Percentiles rank a stretch among this genome's conserved stretches.
phyloP scores from a whole-genome alignment of 2,113 vertebrate genomes.

The Pardalotus punctatus region DNA sequence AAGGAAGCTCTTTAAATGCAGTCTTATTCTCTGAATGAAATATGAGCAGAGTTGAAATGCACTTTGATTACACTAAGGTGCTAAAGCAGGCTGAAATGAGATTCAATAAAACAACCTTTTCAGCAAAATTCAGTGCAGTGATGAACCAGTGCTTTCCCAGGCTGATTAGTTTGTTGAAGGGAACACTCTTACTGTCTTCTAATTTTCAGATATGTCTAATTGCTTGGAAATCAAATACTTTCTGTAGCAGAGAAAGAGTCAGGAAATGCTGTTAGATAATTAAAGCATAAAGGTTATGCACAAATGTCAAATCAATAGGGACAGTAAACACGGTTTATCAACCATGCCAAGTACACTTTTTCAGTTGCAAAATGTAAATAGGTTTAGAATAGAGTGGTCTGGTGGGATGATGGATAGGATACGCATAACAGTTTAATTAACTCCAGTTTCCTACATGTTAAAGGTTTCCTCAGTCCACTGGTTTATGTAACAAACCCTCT shows the following conservation, averaged over 20 bases:
- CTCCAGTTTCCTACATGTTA: slow-evolving; percentile 71
- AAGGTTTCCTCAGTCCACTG: slow-evolving; percentile 75
- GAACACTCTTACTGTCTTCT: slow-evolving; percentile 29
- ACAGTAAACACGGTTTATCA: slow-evolving; percentile 73
- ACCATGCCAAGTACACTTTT: slow-evolving; percentile 50
- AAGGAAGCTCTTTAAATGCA: neutral
- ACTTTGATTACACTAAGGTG: neutral
- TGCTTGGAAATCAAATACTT: slow-evolving; percentile 63
- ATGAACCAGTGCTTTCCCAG: slow-evolving; percentile 43
- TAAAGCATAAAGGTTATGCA: slow-evolving; percentile 74
- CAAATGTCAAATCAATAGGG: slow-evolving; percentile 73
- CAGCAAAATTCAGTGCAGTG: neutral
- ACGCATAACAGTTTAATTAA: slow-evolving; percentile 74
- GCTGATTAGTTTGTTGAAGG: slow-evolving; percentile 64
- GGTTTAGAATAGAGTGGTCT: slow-evolving; percentile 27
- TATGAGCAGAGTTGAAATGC: neutral
- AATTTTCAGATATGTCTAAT: slow-evolving; percentile 48
- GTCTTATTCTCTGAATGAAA: neutral
- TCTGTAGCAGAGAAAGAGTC: slow-evolving; percentile 26
- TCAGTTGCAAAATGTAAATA: slow-evolving; percentile 71
- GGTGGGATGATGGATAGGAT: slow-evolving; percentile 71
- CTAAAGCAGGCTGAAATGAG: slow-evolving; percentile 5
- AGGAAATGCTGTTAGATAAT: slow-evolving; percentile 69
- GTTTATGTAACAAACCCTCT: slow-evolving; percentile 73
- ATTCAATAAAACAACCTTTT: slow-evolving; percentile 14